Base-by-base conservation (phyloP, 1,140 invertebrate species). In the Himalopsyche phryganea region DNA sequence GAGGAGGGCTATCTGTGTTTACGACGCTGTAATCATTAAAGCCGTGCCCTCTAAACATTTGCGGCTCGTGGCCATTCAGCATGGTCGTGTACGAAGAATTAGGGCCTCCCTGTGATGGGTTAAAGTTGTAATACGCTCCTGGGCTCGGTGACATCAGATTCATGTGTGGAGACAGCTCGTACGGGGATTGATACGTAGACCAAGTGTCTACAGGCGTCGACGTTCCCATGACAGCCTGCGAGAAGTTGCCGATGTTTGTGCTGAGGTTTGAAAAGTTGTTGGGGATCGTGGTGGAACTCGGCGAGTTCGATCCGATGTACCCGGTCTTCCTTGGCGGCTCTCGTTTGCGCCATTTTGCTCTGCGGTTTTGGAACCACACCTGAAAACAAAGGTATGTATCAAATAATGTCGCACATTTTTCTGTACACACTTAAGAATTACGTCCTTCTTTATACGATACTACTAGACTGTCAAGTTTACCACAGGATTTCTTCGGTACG, bases 301-400 rank as follows among this genome's bases (percentile, higher is more conserved):
- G 83, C 59, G 73, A 83, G 68, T 81, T 84, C 23, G 80, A 82
- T 56, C 85, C 84, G 47, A 88, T 85, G 67, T 90, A 89, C 2
- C 90, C 89, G 0, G 89, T 92, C 74, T 96, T 96, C 57, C 97
- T 86, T 0, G 95, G 96, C 10, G 97, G 97, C 75, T 98, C 96
- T 4, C 94, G 87, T 74, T 98, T 98, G 13, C 96, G 82, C 96
- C 96, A 98, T 72, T 98, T 98, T 6, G 96, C 96, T 50, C 96
- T 82, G 58, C 96, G 83, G 69, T 98, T 98, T 78, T 98, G 81
- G 66, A 83, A 83, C 81, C 81, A 83, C 20, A 83, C 81, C 74
- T 78, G 44, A 42, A 57, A 67, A 58, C 18, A 3, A 19, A 50
- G 40, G 36, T 32, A 35, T 46, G n/a, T n/a, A n/a, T n/a, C n/a